Evolutionary conservation across 2,797 vertebrate genomes (phyloP), one percentile per base, ranked within the genome.

Genomic region (Pantherophis alleghaniensis): DNA sequence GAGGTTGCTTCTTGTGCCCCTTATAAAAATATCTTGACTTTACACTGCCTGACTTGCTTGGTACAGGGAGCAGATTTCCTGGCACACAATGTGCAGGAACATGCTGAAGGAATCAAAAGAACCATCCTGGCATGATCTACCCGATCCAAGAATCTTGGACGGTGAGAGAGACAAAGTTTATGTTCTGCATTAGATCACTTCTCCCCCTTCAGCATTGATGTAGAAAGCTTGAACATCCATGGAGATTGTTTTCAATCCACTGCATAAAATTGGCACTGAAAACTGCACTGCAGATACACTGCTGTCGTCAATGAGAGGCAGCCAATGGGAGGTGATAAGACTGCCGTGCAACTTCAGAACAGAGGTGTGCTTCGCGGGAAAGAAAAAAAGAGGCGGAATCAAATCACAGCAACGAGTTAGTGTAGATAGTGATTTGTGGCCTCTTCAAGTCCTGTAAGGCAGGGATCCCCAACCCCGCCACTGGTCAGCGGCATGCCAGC

Each of bases 391-490:
- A 55, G n/a, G 51, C 66, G 69, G 51, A 28, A 56, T 42, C 88
- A 26, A 90, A 53, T 91, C 51, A 37, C 47, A 55, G 22, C 22
- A 37, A 89, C 96, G 94, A 97, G 98, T 97, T 66, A 69, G 6
- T 74, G 2, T 74, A 99, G 98, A 95, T 97, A 98, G 95, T 98
- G 98, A 93, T 99, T 98, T 1, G 97, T 98, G 93, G 98, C 98
- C 87, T 99, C 98, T 95, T 99, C 99, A 42, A 98, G 98, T 91
- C 98, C 98, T 9, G 98, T 98, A 97, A 99, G 59, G 0, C 20
- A 60, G 20, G 20, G 14, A 22, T 60, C 20, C 59, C 20, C 59
- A 60, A 60, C 59, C 59, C 20, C 0, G 7, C 59, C 59, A 60
- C 59, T 0, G 20, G 59, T 60, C 7, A 2, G 59, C 1, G 2